phyloP scores from a whole-genome alignment of 2,113 vertebrate species.

The Glaucomys volans region DNA sequence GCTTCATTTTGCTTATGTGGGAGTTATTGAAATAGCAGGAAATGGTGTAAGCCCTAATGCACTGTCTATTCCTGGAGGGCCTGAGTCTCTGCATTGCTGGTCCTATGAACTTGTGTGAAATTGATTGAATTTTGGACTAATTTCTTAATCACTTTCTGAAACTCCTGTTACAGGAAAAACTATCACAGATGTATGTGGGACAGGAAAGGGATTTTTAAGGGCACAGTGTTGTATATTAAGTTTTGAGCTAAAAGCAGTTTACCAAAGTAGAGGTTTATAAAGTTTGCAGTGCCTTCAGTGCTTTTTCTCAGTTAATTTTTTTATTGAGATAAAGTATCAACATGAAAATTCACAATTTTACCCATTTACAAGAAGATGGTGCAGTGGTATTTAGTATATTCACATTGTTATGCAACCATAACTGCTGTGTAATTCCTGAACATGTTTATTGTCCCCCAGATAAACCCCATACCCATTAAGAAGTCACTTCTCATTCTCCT shows the following conservation, averaged over 20 bases:
- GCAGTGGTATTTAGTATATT: background rate
- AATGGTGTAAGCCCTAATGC: background rate
- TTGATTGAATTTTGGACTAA: background rate
- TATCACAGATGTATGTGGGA: background rate
- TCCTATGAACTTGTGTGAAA: background rate
- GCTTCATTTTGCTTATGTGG: background rate
- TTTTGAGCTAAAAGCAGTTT: background rate
- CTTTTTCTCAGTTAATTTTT: background rate
- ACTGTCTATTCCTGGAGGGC: background rate
- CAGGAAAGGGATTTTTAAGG: constrained; percentile 26
- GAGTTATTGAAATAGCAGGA: background rate
- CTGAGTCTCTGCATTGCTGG: background rate
- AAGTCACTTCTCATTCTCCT: background rate
- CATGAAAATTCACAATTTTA: background rate
- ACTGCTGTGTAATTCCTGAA: background rate
- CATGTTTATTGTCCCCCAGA: background rate
- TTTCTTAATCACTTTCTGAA: constrained; percentile 9
- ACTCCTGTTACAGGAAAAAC: background rate
- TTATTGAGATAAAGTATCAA: background rate
- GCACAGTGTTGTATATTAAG: background rate
- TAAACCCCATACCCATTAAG: background rate
- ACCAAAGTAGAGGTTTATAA: background rate
- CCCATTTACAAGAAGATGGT: background rate
- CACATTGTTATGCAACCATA: background rate
- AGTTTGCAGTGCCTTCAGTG: constrained; percentile 4